Conservation (phyloP, 1,140 invertebrate genomes). For the Nixonia krombeini region DNA sequence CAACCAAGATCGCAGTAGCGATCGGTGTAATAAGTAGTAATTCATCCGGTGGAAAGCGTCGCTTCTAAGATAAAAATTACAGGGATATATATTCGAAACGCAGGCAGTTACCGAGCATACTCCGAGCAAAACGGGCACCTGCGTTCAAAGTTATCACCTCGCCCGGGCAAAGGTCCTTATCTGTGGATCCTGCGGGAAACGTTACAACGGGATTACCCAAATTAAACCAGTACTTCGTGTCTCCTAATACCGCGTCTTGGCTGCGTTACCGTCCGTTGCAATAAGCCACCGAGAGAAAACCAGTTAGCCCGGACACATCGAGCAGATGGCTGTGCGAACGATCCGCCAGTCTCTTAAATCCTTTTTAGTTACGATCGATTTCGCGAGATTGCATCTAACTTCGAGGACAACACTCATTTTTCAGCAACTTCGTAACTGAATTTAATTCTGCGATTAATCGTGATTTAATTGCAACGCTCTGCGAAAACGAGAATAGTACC, state of each 20-base stretch:
- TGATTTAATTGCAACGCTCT: too few relatives aligned
- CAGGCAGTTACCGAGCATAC: constrained; percentile 7
- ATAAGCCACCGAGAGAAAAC: constrained; percentile 3
- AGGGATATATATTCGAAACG: constrained; percentile 10
- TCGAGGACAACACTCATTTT: too few relatives aligned
- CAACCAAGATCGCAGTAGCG: too few relatives aligned
- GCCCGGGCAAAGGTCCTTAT: constrained; percentile 12
- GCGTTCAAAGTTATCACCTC: constrained; percentile 13
- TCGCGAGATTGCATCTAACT: too few relatives aligned
- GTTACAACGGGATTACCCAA: constrained; percentile 13
- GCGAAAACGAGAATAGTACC: too few relatives aligned
- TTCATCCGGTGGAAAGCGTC: not conserved
- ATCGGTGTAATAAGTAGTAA: not conserved
- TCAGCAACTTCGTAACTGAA: too few relatives aligned
- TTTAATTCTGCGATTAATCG: too few relatives aligned
- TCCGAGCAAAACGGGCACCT: constrained; percentile 8
- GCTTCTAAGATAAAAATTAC: constrained; percentile 7
- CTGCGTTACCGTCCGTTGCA: not conserved
- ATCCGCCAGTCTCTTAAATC: too few relatives aligned
- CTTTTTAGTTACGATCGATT: too few relatives aligned
- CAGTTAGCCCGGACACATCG: not conserved
- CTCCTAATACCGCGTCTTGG: constrained; percentile 14
- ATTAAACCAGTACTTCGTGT: constrained; percentile 13
- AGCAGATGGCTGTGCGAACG: too few relatives aligned
- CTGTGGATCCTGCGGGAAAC: constrained; percentile 11